Base-by-base conservation (phyloP, 2,113 vertebrate genomes). In the Hippocampus abdominalis region DNA sequence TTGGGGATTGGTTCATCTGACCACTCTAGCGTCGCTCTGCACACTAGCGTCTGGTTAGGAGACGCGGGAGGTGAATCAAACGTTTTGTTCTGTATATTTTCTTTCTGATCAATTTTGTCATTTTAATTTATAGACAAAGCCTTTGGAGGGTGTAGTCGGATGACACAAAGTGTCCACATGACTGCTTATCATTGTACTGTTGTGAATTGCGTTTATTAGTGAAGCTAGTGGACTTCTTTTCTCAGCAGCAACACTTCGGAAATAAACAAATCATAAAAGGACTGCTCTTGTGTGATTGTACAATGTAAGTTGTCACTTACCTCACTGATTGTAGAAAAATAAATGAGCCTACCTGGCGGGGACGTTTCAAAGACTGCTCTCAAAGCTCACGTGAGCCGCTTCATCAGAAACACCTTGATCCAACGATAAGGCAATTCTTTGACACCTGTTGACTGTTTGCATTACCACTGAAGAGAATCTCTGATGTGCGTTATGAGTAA, bases 281-380 rank as follows among this genome's bases (percentile, higher is more conserved):
- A 72, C 66, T 73, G 69, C 2, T 51, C 76, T 79, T 82, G 74
- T 85, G 77, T 78, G 68, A 78, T 72, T 69, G 67, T 74, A 68
- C 57, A 75, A 70, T 78, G 81, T 82, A 87, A 71, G 82, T 80
- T 83, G 81, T 76, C 80, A 80, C 74, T 82, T 82, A 36, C 5
- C 85, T 86, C 85, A 81, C 72, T 81, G 87, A 78, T 77, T 91
- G 81, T 82, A 87, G 83, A 63, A 83, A 83, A 89, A 89, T 90
- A 88, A 90, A 91, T 78, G 32, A 63, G 81, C 81, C 82, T 80
- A 83, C 75, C 32, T 67, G 57, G 60, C 73, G 9, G 64, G 82
- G 86, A 64, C 64, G 25, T 86, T 90, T 86, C 82, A 66, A 10
- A 60, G 32, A 59, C 32, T 13, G 46, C 10, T 66, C 21, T 25